phyloP scores from a whole-genome alignment of 2,888 invertebrate genomes.

The Acanthopleura granulata region DNA sequence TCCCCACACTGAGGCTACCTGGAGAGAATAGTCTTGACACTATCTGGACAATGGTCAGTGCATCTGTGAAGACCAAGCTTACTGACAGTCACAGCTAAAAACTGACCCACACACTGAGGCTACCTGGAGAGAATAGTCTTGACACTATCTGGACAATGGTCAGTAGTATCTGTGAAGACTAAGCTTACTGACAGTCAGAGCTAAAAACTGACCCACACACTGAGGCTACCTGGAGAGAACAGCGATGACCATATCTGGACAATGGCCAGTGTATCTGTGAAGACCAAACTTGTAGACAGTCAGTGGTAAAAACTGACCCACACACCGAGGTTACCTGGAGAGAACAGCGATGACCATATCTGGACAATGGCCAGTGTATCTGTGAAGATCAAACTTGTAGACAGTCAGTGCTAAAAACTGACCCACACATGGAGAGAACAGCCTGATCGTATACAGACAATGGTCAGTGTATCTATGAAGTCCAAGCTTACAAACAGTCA shows the following conservation, averaged over 20 bases:
- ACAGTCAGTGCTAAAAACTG: too few relatives aligned
- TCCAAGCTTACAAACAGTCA: too few relatives aligned
- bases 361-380: too few relatives aligned
- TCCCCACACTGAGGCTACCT: constrained; percentile 22
- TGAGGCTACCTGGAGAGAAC: constrained; percentile 27
- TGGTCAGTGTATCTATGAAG: not conserved
- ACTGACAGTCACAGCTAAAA: constrained; percentile 43
- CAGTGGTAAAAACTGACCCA: constrained; percentile 50
- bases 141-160: too few relatives aligned
- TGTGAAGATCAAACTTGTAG: too few relatives aligned
- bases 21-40: constrained; percentile 24
- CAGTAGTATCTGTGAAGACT: too few relatives aligned
- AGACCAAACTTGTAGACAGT: constrained; percentile 35
- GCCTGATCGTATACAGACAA: constrained; percentile 24
- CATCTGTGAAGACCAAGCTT: constrained; percentile 30
- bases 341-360: too few relatives aligned
- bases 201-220: not conserved
- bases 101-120: constrained; percentile 50
- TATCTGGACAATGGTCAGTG: constrained; percentile 19
- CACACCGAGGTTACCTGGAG: constrained; percentile 37
- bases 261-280: constrained; percentile 16
- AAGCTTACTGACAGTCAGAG: too few relatives aligned
- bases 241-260: constrained; percentile 25
- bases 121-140: too few relatives aligned
- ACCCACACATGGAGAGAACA: constrained; percentile 16